Percentiles rank a stretch among this genome's conserved stretches.
Evolutionary conservation across 92 coral and sea anemone genomes (phyloP).

Genomic region (Parazoanthus darwini): DNA sequence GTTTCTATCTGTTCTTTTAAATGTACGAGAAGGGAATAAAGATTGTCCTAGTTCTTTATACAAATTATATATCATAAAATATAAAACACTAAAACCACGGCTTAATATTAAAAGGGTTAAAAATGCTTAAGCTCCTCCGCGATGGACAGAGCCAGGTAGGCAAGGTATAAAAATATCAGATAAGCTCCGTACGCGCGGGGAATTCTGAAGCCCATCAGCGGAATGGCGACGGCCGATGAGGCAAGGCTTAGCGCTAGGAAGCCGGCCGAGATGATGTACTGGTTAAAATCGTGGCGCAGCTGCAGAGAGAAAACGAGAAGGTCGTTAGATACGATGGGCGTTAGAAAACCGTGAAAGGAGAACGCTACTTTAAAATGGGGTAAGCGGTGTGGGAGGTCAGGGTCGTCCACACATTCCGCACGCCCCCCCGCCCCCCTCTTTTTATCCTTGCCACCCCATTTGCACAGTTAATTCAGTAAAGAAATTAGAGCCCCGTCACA

Average conservation of each 20-base stretch:
- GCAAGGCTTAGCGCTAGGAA: slow-evolving; percentile 82
- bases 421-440: too few species aligned
- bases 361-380: too few species aligned
- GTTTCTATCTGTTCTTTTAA: background rate
- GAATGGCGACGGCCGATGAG: slow-evolving; percentile 87
- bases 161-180: slow-evolving; percentile 70
- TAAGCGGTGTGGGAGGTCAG: too few species aligned
- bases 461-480: too few species aligned
- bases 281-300: slow-evolving; percentile 74
- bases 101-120: background rate
- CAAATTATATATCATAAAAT: background rate
- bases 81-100: background rate
- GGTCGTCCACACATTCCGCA: too few species aligned
- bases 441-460: too few species aligned
- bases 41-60: background rate
- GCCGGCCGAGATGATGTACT: slow-evolving; percentile 85
- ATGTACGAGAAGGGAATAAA: background rate
- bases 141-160: slow-evolving; percentile 70
- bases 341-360: too few species aligned
- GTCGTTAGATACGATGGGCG: too few species aligned
- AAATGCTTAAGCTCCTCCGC: slow-evolving; percentile 59
- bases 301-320: slow-evolving; percentile 14
- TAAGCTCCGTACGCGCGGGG: slow-evolving; percentile 87
- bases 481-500: too few species aligned
- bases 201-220: slow-evolving; percentile 85